Base-by-base conservation (phyloP, 2,797 vertebrate species). In the Helarctos malayanus region DNA sequence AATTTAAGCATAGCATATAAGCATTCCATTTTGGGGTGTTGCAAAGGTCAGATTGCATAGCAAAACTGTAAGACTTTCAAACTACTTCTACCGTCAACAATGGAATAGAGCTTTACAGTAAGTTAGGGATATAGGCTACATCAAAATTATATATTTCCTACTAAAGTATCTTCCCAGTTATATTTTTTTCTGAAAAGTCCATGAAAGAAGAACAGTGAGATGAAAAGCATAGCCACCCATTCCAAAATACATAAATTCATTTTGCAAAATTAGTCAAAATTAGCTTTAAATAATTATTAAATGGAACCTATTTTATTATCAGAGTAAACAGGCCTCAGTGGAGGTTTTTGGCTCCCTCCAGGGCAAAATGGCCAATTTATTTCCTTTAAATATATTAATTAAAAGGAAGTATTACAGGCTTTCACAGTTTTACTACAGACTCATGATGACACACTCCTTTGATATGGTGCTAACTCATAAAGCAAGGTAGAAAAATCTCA, bases 71-170 rank as follows among this genome's bases (percentile, higher is more conserved):
- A 97, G 94, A 81, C 32, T 76, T 88, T 96, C 68, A 59, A 75
- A 81, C 57, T 59, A 87, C 57, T 94, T 96, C 80, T n/a, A 78
- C 79, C 47, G 49, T 93, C 93, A 79, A 47, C 35, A 89, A 65
- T 45, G 49, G 78, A 90, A 87, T 83, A 96, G 97, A 97, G 63
- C 38, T 97, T 93, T 89, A 45, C 41, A 79, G 89, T 94, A 91
- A 91, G 79, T 87, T 41, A 98, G 97, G 57, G 27, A 95, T 93
- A 94, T 83, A 95, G 86, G 21, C 15, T 97, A 94, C 92, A 97
- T 75, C 18, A 92, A 95, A 85, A 54, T 54, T 89, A 61, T n/a
- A 71, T 1, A 80, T 94, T 98, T 98, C 86, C 93, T 95, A 91
- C 92, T 96, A 35, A 96, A 97, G 97, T 92, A 76, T 94, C 78